Conservation (phyloP, 2,888 invertebrate genomes). For the Epistrophe grossulariae region DNA sequence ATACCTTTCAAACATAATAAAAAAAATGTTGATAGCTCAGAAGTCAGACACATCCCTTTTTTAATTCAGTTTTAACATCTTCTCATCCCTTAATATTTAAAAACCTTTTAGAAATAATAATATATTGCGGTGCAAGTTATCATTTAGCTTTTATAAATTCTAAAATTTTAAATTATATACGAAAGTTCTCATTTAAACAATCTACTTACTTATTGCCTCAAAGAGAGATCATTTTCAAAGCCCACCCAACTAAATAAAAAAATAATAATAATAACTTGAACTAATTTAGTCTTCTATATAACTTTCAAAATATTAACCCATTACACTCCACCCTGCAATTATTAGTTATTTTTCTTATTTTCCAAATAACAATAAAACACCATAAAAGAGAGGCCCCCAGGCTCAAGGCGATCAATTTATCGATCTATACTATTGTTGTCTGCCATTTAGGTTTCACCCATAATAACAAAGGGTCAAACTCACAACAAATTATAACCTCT, state of each 20-base stretch:
- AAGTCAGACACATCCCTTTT: too few species aligned
- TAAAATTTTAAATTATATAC: background rate
- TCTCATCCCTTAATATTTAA: too few species aligned
- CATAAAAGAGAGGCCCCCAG: slow-evolving; percentile 18
- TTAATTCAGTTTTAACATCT: too few species aligned
- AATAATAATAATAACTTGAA: background rate
- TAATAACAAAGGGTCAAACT: slow-evolving; percentile 1
- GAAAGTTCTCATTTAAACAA: background rate
- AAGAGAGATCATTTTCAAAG: background rate
- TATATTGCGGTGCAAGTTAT: too few species aligned
- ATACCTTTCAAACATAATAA: too few species aligned
- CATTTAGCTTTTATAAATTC: background rate
- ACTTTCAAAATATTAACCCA: slow-evolving; percentile 30
- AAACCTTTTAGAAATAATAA: too few species aligned
- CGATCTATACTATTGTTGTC: slow-evolving; percentile 56
- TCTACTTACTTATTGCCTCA: background rate
- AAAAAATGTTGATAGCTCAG: too few species aligned
- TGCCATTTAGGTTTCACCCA: slow-evolving; percentile 54
- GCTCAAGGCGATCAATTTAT: slow-evolving; percentile 54
- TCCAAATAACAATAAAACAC: slow-evolving; percentile 10
- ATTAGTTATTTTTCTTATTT: background rate
- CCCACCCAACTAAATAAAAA: background rate
- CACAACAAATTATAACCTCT: slow-evolving; percentile 35
- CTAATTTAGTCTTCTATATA: slow-evolving; percentile 11
- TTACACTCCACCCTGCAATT: slow-evolving; percentile 21